Base-by-base conservation (phyloP, 37 sponge, comb jelly and placozoan species). In the Aplysina aerophoba region DNA sequence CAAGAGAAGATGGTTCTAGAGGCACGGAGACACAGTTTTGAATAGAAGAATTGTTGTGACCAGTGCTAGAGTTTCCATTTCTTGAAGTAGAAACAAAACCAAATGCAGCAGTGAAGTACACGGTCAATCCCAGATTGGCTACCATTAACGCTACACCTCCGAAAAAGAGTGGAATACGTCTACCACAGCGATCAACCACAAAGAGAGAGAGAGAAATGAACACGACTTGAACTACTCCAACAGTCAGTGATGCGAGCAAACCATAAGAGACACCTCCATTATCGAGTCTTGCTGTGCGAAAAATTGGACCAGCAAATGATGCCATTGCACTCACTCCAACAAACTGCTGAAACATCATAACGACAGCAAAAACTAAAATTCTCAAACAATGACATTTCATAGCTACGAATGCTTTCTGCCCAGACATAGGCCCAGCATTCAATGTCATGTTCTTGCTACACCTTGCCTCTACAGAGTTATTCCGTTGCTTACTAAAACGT, bases 331-430 rank as follows among this genome's bases (percentile, higher is more conserved):
- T 91, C 44, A 96, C 89, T 50, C 97, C 97, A 59, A 82, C 80
- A 22, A 91, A 83, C 88, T 89, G 94, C 71, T 91, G 95, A 36
- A 96, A 94, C 59, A 85, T 67, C 90, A 92, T 89, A 27, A 94
- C 50, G 8, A 83, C 55, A 13, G 89, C 41, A 0, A 81, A 21
- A 15, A 82, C 34, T 20, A 71, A 1, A 31, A 88, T 27, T 35
- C 82, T 60, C 78, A 40, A 40, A 75, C 2, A 22, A 36, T 75
- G 2, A 53, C 22, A 44, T 8, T 44, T 44, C 6, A 8, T 8
- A 44, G 50, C n/a, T n/a, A n/a, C n/a, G n/a, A n/a, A 44, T 11
- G 50, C 3, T 44, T 8, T 44, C 3, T 3, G 50, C 50, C 8
- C 6, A 44, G 50, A 44, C 8, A 11, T 44, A 44, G 8, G 3